Conservation (phyloP, 2,797 vertebrate species). For the Sarcoramphus papa region DNA sequence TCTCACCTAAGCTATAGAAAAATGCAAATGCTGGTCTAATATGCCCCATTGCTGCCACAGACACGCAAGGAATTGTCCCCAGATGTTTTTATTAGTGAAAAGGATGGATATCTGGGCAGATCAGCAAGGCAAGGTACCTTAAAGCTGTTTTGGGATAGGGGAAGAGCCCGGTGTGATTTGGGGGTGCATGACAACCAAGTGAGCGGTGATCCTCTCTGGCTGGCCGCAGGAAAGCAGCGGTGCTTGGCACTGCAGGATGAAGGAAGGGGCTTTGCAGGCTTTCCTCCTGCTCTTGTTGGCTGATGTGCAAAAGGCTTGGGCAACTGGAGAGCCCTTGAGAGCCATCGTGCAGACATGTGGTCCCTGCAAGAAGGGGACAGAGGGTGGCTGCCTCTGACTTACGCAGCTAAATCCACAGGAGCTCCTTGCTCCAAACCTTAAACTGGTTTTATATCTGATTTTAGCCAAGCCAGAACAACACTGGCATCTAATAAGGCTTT, state of each 20-base stretch:
- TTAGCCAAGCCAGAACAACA: background rate
- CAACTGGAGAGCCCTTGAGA: background rate
- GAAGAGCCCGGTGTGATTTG: background rate
- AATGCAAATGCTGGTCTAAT: background rate
- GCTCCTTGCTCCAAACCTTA: background rate
- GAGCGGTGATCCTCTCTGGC: background rate
- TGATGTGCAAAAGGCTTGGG: background rate
- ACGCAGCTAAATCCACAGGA: background rate
- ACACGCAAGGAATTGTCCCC: fast-evolving
- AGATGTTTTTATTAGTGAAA: background rate
- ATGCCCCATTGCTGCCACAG: fast-evolving
- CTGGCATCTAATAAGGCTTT: background rate
- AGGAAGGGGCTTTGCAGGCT: background rate
- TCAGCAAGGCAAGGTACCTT: background rate
- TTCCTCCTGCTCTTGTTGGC: background rate
- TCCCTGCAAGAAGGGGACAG: too few species aligned
- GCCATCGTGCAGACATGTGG: fast-evolving
- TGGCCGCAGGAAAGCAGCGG: background rate
- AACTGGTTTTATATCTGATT: background rate
- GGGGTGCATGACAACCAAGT: fast-evolving
- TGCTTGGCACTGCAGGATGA: background rate
- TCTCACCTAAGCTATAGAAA: background rate
- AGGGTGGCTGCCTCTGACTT: background rate
- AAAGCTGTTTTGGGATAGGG: background rate
- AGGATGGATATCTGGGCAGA: background rate